Evolutionary conservation across 2,113 vertebrate species (phyloP), one percentile per base, ranked within the genome.

Genomic region (Cnemophilus loriae): DNA sequence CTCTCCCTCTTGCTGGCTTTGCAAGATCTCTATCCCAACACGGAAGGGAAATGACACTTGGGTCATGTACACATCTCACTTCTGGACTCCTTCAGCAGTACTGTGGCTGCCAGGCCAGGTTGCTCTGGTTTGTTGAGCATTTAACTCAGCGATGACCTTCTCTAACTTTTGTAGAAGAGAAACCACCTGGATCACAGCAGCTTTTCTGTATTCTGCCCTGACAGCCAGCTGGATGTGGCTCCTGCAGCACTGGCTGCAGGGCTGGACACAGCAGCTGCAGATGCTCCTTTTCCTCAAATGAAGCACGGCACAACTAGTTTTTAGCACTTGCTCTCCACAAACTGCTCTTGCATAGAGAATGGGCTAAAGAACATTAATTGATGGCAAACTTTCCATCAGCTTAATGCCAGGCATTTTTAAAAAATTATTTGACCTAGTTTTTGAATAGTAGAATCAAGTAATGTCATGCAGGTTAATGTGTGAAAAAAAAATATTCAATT

Each of bases 51-150:
- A 30, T 57, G 44, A 41, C 64, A 64, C 60, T 13, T 69, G 75
- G 53, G 22, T 22, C 22, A 7, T 4, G 20, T 6, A 13, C 2
- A 0, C 6, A 6, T 7, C 69, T 60, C 23, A 0, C 24, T n/a
- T 28, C 41, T 20, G 46, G 53, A 30, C 61, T 47, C 60, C 52
- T 4, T 6, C 50, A 53, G 84, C 71, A 52, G 39, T 2, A 3
- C 6, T 16, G 52, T 3, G 0, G 35, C 37, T 84, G 16, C 73
- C 60, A 84, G 60, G 42, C 42, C 50, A 71, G 37, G 28, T 5
- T 64, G 41, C 27, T 87, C 27, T 47, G 26, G 16, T 87, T 80
- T 50, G 41, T 37, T 61, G 28, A 89, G 49, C 32, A 21, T 41
- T 91, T 80, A 65, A 77, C 71, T 91, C 84, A 70, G 46, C 1